Evolutionary conservation across 2,888 invertebrate genomes (phyloP).

Genomic region (Eudasyphora cyanicolor): DNA sequence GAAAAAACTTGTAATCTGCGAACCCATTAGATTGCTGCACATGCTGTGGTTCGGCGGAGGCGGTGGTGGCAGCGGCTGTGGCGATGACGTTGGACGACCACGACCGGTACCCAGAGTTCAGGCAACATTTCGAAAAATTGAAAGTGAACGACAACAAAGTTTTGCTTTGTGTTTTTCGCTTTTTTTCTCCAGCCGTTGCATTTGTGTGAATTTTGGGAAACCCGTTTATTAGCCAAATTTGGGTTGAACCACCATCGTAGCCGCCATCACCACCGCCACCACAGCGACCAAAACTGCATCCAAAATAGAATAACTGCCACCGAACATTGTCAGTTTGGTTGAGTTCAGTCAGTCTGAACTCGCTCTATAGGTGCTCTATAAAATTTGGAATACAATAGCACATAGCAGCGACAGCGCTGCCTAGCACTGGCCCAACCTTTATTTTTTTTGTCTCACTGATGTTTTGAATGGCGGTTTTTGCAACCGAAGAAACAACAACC

Average conservation of each 20-base stretch:
- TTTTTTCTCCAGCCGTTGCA: constrained; percentile 8
- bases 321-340: constrained; percentile 22
- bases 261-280: constrained; percentile 32
- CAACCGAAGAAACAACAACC: constrained; percentile 41
- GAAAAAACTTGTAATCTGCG: constrained; percentile 4
- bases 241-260: constrained; percentile 64
- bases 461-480: constrained; percentile 46
- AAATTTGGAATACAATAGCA: constrained; percentile 23
- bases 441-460: constrained; percentile 47
- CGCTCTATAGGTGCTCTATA: constrained; percentile 28
- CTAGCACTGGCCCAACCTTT: constrained; percentile 59
- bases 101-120: constrained; percentile 8
- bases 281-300: neutral
- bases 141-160: constrained; percentile 64
- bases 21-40: constrained; percentile 26
- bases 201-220: constrained; percentile 64
- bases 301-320: constrained; percentile 25
- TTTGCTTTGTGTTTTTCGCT: constrained; percentile 31
- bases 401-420: constrained; percentile 27
- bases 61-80: neutral
- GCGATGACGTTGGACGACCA: constrained; percentile 1
- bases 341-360: constrained; percentile 19
- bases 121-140: constrained; percentile 60
- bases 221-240: constrained; percentile 66
- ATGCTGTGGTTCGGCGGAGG: constrained; percentile 5